Base-by-base conservation (phyloP, 2,888 invertebrate species). In the Lordiphosa fenestrarum region DNA sequence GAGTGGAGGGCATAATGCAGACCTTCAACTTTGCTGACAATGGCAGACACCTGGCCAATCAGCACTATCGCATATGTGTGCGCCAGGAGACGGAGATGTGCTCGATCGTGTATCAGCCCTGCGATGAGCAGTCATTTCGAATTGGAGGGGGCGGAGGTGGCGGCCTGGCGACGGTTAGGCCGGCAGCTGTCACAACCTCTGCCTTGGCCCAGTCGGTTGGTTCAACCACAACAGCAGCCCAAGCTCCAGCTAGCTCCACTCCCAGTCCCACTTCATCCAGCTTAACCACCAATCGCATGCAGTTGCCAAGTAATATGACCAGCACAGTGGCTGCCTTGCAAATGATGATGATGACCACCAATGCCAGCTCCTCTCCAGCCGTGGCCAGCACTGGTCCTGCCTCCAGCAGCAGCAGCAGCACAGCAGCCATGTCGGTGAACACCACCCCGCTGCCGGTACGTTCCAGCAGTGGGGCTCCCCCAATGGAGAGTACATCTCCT, bases 21-120 rank as follows among this genome's bases (percentile, higher is more conserved):
- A 95, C 95, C 0, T 93, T 95, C 88, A 96, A 96, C 89, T 96
- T 93, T 86, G 94, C 95, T 0, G 93, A 93, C 23, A 96, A 96
- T 81, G 96, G 96, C 0, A 92, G 96, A 0, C 95, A 95, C 84
- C 90, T 96, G 23, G 94, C 96, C 0, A 91, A 93, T 66, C 95
- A 95, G 84, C 93, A 95, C 73, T 95, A 96, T 89, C 91, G 92
- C 49, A 92, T 95, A 6, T 96, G 96, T 85, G 91, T 95, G 66
- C 90, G 95, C 3, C 92, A 93, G 73, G 94, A 93, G 80, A 85
- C 86, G 9, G 93, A 92, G 0, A 93, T 93, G 91, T 96, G 96
- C 81, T 93, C 94, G 1, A 93, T 96, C 13, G 90, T 92, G 10
- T 96, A 96, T 88, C 91, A 92, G 58, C 95, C 95, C 0, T 96